Evolutionary conservation across 2,888 invertebrate genomes (phyloP), one percentile per base, ranked within the genome.

Genomic region (Drosophila anomalata): DNA sequence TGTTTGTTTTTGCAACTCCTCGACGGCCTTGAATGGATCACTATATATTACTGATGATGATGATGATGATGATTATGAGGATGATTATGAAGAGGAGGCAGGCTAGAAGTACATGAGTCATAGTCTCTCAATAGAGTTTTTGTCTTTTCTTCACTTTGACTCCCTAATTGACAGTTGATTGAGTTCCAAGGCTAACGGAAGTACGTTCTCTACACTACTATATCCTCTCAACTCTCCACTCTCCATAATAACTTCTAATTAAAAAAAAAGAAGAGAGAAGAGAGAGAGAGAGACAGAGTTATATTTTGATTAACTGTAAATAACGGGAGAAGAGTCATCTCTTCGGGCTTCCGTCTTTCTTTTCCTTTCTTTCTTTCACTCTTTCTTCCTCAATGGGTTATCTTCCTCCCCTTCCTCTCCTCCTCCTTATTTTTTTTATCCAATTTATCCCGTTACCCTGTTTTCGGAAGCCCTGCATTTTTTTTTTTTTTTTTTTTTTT

Each of bases 131-230:
- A 17, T 22, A 22, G 22, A 29, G 58, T 41, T 36, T 39, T 22
- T 50, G 50, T 55, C 55, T 14, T 14, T 14, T 14, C 1, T 14
- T 14, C 56, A 48, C 44, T 50, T 17, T 24, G 29, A 39, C 41
- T 36, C 39, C 68, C 76, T 81, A 85, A 82, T 82, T 79, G 79
- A 68, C 53, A 63, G 70, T 79, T 83, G 87, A 90, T 89, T 89
- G 80, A 59, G 76, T 69, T 77, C 81, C 90, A 89, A 90, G 89
- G 89, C 87, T 87, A 89, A 77, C 89, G 89, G 89, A 90, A 86
- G 79, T 82, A 66, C 65, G 58, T 53, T 48, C 33, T 65, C 47
- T 36, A 57, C 26, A 14, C 22, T 5, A 14, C 33, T 26, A 14
- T 9, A 4, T 6, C 48, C 12, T 29, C 2, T n/a, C 17, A 17